A percentile compares a stretch with the other conserved stretches of the same genome.
These are phyloP conservation scores for Phenganax subtilis DNA, from an alignment of 92 coral and sea anemone genomes.

Conservation along the genomic window DNA sequence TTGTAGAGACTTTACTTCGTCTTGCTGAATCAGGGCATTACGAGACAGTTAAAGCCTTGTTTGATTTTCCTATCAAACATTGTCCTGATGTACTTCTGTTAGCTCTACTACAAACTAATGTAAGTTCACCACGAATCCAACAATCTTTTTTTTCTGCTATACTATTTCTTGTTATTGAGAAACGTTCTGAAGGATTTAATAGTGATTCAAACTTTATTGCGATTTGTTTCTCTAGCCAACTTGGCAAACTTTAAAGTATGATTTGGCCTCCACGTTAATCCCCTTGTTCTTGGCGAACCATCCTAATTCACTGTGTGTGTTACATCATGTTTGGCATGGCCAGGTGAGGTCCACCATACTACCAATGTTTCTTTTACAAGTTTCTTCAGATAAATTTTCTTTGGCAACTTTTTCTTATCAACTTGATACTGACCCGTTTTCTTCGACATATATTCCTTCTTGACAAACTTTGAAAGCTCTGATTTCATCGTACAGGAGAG, in stretches of 20 bases:
- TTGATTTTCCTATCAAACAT: constrained; percentile 76
- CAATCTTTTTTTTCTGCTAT: not conserved
- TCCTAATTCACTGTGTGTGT: constrained; percentile 89
- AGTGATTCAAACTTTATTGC: not conserved
- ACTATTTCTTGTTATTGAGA: not conserved
- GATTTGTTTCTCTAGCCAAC: constrained; percentile 56
- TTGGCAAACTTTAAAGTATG: constrained; percentile 85
- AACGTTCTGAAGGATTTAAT: not conserved
- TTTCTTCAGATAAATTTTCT: not conserved
- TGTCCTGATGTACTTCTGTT: constrained; percentile 89
- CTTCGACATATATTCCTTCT: too few relatives aligned
- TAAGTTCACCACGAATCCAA: constrained; percentile 35
- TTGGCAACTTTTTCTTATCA: not conserved
- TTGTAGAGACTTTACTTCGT: constrained; percentile 74
- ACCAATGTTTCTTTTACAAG: not conserved
- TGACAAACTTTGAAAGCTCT: too few relatives aligned
- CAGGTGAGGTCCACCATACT: constrained; percentile 53
- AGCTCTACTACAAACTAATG: constrained; percentile 90
- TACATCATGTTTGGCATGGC: constrained; percentile 99
- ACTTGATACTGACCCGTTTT: too few relatives aligned
- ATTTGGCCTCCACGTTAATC: constrained; percentile 70
- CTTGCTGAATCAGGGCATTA: constrained; percentile 95
- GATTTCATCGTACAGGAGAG: too few relatives aligned
- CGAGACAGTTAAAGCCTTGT: constrained; percentile 69
- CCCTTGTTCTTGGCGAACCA: constrained; percentile 94